These are phyloP conservation scores for Aspidiotus destructor DNA, from an alignment of 2,888 invertebrate species.

Conservation along the genomic window DNA sequence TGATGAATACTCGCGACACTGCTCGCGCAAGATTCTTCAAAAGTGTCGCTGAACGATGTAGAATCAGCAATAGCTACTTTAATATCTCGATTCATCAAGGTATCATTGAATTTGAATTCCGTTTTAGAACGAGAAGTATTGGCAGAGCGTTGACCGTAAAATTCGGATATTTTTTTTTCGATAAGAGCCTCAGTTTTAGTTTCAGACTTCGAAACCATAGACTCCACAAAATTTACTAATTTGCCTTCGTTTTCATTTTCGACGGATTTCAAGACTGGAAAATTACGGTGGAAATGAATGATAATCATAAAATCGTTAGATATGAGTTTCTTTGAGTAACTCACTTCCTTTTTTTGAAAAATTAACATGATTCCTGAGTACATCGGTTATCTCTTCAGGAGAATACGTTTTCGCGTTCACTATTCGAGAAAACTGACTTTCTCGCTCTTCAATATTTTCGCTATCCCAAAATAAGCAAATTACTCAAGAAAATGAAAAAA, in stretches of 20 bases:
- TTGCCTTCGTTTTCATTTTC: too few relatives aligned
- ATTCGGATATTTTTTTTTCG: too few relatives aligned
- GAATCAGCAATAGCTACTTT: neutral
- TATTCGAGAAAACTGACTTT: constrained; percentile 17
- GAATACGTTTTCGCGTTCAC: constrained; percentile 20
- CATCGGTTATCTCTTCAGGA: constrained; percentile 24
- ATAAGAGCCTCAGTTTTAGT: too few relatives aligned
- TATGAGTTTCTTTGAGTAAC: neutral
- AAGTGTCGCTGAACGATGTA: neutral
- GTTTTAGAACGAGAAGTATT: too few relatives aligned
- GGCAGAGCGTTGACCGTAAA: too few relatives aligned
- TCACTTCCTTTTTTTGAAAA: neutral
- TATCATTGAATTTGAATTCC: too few relatives aligned
- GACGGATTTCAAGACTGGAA: too few relatives aligned
- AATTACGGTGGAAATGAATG: too few relatives aligned
- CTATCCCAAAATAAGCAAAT: neutral
- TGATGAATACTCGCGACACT: constrained; percentile 26
- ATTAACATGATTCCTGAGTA: constrained; percentile 9
- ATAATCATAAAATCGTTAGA: too few relatives aligned
- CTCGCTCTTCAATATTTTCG: constrained; percentile 20
- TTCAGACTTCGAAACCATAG: too few relatives aligned
- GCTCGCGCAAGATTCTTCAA: constrained; percentile 13
- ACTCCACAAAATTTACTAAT: too few relatives aligned
- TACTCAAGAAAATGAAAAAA: neutral
- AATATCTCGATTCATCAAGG: neutral